phyloP scores from a whole-genome alignment of 1,140 invertebrate genomes.

The Armadillidium nasatum region DNA sequence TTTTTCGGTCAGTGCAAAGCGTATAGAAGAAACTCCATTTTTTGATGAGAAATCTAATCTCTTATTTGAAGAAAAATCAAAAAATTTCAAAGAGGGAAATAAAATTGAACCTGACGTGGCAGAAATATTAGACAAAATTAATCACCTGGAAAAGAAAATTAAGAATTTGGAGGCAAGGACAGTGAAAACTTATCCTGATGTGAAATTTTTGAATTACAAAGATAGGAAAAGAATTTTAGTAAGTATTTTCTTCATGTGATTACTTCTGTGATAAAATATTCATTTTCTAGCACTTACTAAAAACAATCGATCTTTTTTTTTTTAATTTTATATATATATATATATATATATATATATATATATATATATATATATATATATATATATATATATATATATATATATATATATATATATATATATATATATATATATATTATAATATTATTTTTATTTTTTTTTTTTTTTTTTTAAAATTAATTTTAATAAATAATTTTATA shows the following conservation, averaged over 20 bases:
- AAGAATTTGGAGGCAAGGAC: constrained; percentile 40
- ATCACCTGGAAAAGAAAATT: constrained; percentile 38
- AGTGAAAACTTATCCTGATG: constrained; percentile 80
- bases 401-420: no score
- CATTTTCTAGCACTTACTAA: no score
- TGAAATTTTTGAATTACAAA: constrained; percentile 84
- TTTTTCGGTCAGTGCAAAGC: neutral
- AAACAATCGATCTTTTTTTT: no score
- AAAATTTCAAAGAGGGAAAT: neutral
- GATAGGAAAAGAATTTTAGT: constrained; percentile 84
- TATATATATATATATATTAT: no score
- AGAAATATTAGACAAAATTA: constrained; percentile 32
- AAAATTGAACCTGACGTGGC: constrained; percentile 19
- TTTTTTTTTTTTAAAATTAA: no score
- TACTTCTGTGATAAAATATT: no score
- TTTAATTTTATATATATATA: no score
- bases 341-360: no score
- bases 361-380: no score
- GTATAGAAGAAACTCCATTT: neutral
- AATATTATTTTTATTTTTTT: no score
- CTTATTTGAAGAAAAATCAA: neutral
- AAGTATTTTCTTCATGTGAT: constrained; percentile 46
- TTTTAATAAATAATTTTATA: no score
- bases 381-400: no score
- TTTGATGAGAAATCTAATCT: neutral